Conservation (phyloP, 1,140 invertebrate genomes). For the Eupristina koningsbergeri region DNA sequence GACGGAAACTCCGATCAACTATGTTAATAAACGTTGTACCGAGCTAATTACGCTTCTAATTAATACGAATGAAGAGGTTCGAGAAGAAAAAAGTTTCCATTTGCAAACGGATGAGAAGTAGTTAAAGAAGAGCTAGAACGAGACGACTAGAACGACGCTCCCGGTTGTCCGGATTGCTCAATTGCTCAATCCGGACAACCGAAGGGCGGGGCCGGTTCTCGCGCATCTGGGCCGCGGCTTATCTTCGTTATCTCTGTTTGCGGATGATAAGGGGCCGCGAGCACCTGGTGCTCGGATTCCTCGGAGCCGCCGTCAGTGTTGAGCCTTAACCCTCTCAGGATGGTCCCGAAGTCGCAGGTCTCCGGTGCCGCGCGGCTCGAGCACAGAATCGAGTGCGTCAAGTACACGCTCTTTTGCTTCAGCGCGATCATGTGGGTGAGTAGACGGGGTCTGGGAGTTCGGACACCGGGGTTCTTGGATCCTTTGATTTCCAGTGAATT, state of each 20-base stretch:
- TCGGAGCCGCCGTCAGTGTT: background rate
- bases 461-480: too few relatives aligned
- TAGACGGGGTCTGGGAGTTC: conserved; percentile 55
- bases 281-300: conserved; percentile 9
- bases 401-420: conserved; percentile 81
- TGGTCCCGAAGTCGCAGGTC: conserved; percentile 64
- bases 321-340: conserved; percentile 17
- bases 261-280: conserved; percentile 62
- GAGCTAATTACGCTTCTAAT: too few relatives aligned
- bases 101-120: too few relatives aligned
- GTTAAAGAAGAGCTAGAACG: too few relatives aligned
- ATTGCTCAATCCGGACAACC: too few relatives aligned
- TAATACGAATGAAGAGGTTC: too few relatives aligned
- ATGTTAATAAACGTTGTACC: too few relatives aligned
- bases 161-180: too few relatives aligned
- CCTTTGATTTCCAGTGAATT: too few relatives aligned
- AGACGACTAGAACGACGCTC: too few relatives aligned
- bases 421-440: conserved; percentile 81
- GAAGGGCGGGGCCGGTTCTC: background rate
- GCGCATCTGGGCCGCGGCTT: conserved; percentile 57
- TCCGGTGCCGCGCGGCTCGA: conserved; percentile 74
- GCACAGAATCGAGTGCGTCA: conserved; percentile 79
- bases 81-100: too few relatives aligned
- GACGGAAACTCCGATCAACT: too few relatives aligned
- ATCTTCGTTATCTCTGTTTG: conserved; percentile 67